A percentile compares a stretch with the other conserved stretches of the same genome.
Conservation (phyloP, 1,140 invertebrate genomes). For the Arctopsyche grandis region DNA sequence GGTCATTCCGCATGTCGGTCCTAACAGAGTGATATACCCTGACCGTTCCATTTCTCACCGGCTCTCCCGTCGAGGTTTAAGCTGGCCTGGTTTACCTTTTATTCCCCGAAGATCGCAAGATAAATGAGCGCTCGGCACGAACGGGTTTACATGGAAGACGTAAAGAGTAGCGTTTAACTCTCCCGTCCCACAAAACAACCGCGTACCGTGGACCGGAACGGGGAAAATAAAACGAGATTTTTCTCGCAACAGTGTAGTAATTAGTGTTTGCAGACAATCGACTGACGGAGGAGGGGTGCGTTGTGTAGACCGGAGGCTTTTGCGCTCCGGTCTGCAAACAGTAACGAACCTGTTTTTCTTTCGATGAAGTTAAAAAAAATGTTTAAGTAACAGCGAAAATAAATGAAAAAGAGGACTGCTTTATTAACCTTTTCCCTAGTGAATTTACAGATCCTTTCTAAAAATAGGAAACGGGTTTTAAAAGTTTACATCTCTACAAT, state of each 20-base stretch:
- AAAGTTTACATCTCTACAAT: slow-evolving; percentile 16
- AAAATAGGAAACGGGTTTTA: slow-evolving; percentile 16
- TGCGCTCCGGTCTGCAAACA: neutral
- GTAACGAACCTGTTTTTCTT: slow-evolving; percentile 4
- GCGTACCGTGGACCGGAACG: neutral
- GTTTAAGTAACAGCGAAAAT: neutral
- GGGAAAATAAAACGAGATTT: neutral
- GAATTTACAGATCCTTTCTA: slow-evolving; percentile 12
- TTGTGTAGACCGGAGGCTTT: neutral
- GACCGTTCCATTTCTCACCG: slow-evolving; percentile 43
- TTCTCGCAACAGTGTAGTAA: slow-evolving; percentile 8
- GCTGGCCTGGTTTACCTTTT: slow-evolving; percentile 35
- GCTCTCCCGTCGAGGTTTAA: slow-evolving; percentile 26
- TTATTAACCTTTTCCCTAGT: slow-evolving; percentile 29
- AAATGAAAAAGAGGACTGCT: slow-evolving; percentile 1
- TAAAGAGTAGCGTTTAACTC: slow-evolving; percentile 19
- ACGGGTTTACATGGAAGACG: slow-evolving; percentile 17
- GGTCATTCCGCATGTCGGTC: slow-evolving; percentile 38
- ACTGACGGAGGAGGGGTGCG: slow-evolving; percentile 1
- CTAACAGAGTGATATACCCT: slow-evolving; percentile 41
- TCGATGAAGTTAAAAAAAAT: neutral
- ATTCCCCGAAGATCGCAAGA: slow-evolving; percentile 45
- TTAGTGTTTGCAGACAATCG: slow-evolving; percentile 30
- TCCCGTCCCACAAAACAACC: neutral
- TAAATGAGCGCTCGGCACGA: slow-evolving; percentile 41